Percentiles rank a stretch among this genome's conserved stretches.
phyloP scores from a whole-genome alignment of 1,140 invertebrate species.

The Caenorhabditis briggsae region DNA sequence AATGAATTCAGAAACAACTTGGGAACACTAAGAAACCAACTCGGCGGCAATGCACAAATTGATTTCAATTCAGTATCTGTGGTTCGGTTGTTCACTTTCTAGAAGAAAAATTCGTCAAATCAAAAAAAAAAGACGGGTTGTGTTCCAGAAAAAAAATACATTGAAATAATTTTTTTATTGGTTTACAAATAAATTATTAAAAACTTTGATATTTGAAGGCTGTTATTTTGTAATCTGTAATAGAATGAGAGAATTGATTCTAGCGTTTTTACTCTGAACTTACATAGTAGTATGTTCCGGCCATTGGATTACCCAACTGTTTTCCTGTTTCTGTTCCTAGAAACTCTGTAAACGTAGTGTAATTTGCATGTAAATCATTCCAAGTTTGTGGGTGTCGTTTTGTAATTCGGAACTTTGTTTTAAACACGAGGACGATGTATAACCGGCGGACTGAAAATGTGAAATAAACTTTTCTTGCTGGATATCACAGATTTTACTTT shows the following conservation, averaged over 20 bases:
- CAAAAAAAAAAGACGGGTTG: too few relatives aligned
- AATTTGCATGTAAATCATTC: constrained; percentile 63
- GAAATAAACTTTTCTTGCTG: not conserved
- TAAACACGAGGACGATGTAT: constrained; percentile 65
- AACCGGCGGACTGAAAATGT: constrained; percentile 65
- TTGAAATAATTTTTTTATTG: too few relatives aligned
- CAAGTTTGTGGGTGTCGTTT: constrained; percentile 58
- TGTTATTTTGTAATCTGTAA: constrained; percentile 21
- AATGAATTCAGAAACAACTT: not conserved
- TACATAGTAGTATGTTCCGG: constrained; percentile 65
- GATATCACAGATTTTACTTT: constrained; percentile 14
- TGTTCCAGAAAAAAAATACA: too few relatives aligned
- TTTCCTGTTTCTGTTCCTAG: constrained; percentile 63
- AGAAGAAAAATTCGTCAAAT: too few relatives aligned
- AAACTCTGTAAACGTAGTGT: constrained; percentile 65
- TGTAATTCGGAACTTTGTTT: constrained; percentile 59
- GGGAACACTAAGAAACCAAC: not conserved
- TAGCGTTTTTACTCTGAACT: not conserved
- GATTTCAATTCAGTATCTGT: constrained; percentile 27
- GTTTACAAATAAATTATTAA: too few relatives aligned
- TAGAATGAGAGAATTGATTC: not conserved
- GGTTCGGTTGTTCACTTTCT: not conserved
- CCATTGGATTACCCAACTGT: constrained; percentile 60
- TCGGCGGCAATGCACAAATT: not conserved
- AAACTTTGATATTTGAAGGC: not conserved